Evolutionary conservation across 2,888 invertebrate species (phyloP).

Genomic region (Himalopsyche anomala): DNA sequence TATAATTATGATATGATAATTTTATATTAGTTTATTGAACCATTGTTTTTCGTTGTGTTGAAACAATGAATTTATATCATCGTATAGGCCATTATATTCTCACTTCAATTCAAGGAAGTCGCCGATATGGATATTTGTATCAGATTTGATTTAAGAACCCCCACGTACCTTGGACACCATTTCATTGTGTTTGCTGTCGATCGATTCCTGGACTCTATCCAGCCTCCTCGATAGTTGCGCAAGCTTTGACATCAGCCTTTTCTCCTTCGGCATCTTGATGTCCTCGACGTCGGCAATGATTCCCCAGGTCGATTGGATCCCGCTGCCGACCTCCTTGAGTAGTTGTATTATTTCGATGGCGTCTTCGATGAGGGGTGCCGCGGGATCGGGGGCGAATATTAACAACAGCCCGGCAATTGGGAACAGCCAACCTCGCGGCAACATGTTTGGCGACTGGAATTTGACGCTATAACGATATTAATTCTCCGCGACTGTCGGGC

Average conservation of each 20-base stretch:
- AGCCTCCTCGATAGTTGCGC: conserved; percentile 69
- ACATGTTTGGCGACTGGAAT: background rate
- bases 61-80: too few species aligned
- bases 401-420: background rate
- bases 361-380: conserved; percentile 76
- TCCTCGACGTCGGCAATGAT: conserved; percentile 76
- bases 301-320: conserved; percentile 81
- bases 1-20: too few species aligned
- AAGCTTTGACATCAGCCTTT: conserved; percentile 79
- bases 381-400: conserved; percentile 67
- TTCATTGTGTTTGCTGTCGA: conserved; percentile 23
- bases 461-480: too few species aligned
- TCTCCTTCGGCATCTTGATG: conserved; percentile 79
- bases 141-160: too few species aligned
- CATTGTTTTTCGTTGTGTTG: too few species aligned
- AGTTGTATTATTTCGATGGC: conserved; percentile 79
- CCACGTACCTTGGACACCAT: background rate
- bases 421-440: background rate
- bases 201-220: conserved; percentile 63
- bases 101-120: too few species aligned
- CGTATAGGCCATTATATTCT: too few species aligned
- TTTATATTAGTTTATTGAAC: too few species aligned
- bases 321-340: conserved; percentile 79
- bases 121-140: too few species aligned
- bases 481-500: background rate